phyloP scores from a whole-genome alignment of 2,888 invertebrate genomes.

The Himalopsyche japonica region DNA sequence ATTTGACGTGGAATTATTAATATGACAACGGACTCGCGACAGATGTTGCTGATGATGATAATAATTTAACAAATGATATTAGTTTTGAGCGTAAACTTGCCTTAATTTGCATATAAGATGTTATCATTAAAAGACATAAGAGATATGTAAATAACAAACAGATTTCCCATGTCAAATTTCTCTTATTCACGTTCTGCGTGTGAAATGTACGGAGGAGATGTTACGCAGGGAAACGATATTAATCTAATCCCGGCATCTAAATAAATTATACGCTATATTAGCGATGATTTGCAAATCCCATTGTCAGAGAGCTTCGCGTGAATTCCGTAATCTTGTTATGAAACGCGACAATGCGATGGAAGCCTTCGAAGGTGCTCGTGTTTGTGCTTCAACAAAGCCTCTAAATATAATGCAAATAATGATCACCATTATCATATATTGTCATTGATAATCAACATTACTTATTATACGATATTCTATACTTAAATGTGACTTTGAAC shows the following conservation, averaged over 20 bases:
- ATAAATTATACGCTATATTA: conserved; percentile 28
- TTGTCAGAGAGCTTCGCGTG: conserved; percentile 11
- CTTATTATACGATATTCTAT: background rate
- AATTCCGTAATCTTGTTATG: conserved; percentile 24
- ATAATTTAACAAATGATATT: background rate
- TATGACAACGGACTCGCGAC: no score
- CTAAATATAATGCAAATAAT: background rate
- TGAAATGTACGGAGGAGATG: background rate
- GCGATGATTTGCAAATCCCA: conserved; percentile 26
- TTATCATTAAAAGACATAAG: background rate
- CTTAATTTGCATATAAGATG: background rate
- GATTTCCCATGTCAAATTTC: background rate
- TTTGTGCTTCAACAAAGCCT: background rate
- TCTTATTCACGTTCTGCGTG: background rate
- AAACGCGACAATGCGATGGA: background rate
- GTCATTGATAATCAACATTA: background rate
- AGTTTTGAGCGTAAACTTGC: background rate
- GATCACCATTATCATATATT: background rate
- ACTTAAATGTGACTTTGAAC: background rate
- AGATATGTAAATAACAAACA: background rate
- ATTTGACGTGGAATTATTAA: no score
- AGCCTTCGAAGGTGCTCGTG: background rate
- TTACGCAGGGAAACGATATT: background rate
- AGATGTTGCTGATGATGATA: no score
- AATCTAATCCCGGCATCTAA: conserved; percentile 25